phyloP scores from a whole-genome alignment of 2,888 invertebrate species.

The Caenorhabditis doughertyi region DNA sequence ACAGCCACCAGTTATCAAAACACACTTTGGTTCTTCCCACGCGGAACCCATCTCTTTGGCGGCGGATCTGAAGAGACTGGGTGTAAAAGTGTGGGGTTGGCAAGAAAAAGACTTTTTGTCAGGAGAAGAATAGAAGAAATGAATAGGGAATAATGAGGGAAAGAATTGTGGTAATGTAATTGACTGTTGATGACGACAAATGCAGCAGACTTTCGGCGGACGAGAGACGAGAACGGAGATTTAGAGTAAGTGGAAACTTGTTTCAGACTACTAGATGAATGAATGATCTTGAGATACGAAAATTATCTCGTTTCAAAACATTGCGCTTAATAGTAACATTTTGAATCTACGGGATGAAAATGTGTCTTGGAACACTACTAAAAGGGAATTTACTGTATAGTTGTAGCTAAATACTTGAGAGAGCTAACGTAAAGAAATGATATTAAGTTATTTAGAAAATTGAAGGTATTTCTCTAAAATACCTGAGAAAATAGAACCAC shows the following conservation, averaged over 20 bases:
- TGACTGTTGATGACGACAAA: constrained; percentile 49
- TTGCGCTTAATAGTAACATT: constrained; percentile 26
- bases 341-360: constrained; percentile 2
- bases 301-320: constrained; percentile 46
- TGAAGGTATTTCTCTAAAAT: background rate
- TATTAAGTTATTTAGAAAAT: too few relatives aligned
- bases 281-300: constrained; percentile 45
- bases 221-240: constrained; percentile 36
- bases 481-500: constrained; percentile 13
- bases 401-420: too few relatives aligned
- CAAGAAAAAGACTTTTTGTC: constrained; percentile 2
- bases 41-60: constrained; percentile 60
- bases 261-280: constrained; percentile 43
- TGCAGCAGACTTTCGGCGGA: constrained; percentile 31
- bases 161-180: constrained; percentile 45
- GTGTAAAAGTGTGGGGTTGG: background rate
- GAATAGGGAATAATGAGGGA: constrained; percentile 18
- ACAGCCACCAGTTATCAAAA: constrained; percentile 82
- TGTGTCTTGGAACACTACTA: background rate
- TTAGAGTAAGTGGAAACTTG: constrained; percentile 48
- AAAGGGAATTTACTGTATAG: background rate
- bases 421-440: background rate
- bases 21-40: constrained; percentile 70
- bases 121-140: constrained; percentile 26
- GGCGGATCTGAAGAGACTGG: constrained; percentile 56